These are phyloP conservation scores for Astropecten irregularis DNA, from an alignment of 53 echinoderm and acorn worm species.

Conservation along the genomic window DNA sequence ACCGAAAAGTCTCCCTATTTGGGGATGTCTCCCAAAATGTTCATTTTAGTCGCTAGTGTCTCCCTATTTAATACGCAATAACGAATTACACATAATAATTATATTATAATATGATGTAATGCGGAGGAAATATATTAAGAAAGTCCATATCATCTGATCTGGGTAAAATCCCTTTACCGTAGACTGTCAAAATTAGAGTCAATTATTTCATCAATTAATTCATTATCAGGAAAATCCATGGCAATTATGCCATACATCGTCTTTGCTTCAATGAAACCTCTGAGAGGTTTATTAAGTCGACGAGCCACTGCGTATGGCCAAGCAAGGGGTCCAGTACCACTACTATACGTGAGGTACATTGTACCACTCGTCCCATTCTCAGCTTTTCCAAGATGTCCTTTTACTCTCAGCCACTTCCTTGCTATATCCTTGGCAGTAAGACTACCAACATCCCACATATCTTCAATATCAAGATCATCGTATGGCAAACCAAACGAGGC, in stretches of 20 bases:
- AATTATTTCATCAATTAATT: background rate
- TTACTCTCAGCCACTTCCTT: slow-evolving; percentile 13
- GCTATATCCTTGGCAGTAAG: background rate
- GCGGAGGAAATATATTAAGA: too few relatives aligned
- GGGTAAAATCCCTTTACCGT: too few relatives aligned
- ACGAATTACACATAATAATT: too few relatives aligned
- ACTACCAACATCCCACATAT: slow-evolving; percentile 12
- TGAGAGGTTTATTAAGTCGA: background rate
- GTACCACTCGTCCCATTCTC: background rate
- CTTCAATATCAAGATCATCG: slow-evolving; percentile 28
- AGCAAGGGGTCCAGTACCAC: slow-evolving; percentile 30
- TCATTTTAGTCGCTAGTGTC: too few relatives aligned
- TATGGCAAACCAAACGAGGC: slow-evolving; percentile 38
- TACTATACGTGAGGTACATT: slow-evolving; percentile 50
- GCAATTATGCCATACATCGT: slow-evolving; percentile 28
- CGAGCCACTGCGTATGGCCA: slow-evolving; percentile 5
- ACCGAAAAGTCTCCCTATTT: too few relatives aligned
- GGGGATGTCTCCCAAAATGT: too few relatives aligned
- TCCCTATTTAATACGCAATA: too few relatives aligned
- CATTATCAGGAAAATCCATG: slow-evolving; percentile 16
- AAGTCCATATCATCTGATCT: too few relatives aligned
- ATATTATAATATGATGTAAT: too few relatives aligned
- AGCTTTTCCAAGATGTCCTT: slow-evolving; percentile 28
- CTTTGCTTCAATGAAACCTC: background rate
- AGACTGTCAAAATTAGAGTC: slow-evolving; percentile 16